These are phyloP conservation scores for Diplodus sargus DNA, from an alignment of 2,797 vertebrate genomes.

Conservation along the genomic window DNA sequence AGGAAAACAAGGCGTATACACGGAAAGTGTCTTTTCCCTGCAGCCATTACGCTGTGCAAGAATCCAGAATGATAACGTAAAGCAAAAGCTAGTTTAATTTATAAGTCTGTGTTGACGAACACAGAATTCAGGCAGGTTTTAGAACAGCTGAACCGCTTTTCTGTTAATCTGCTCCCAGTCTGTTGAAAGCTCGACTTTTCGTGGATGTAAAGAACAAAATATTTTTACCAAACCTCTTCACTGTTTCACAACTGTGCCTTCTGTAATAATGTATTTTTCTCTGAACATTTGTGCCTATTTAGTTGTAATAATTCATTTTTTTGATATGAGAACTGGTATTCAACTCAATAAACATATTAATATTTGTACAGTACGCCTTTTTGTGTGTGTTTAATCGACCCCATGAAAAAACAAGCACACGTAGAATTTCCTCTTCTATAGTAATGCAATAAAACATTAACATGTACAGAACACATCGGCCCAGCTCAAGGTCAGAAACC, in stretches of 20 bases:
- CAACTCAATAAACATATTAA: slow-evolving; percentile 31
- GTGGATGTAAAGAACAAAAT: slow-evolving; percentile 1
- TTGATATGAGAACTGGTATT: not conserved
- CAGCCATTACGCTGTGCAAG: too few relatives aligned
- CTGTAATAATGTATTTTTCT: slow-evolving; percentile 11
- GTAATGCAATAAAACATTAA: slow-evolving; percentile 7
- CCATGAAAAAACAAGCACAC: not conserved
- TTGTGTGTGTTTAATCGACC: not conserved
- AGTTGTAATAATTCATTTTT: slow-evolving; percentile 13
- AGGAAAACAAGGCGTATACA: too few relatives aligned
- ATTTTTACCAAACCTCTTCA: not conserved
- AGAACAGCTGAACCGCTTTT: not conserved
- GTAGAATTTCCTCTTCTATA: not conserved
- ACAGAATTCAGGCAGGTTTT: not conserved
- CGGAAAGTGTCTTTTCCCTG: too few relatives aligned
- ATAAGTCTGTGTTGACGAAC: slow-evolving; percentile 6
- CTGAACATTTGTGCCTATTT: not conserved
- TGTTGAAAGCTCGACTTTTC: not conserved
- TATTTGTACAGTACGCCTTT: not conserved
- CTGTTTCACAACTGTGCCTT: not conserved
- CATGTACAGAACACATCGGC: not conserved
- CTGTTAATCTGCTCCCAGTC: not conserved
- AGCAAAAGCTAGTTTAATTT: slow-evolving; percentile 2
- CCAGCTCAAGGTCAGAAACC: not conserved
- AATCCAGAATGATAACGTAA: too few relatives aligned